A percentile compares a stretch with the other conserved stretches of the same genome.
phyloP scores from a whole-genome alignment of 2,797 vertebrate species.

The Macroramphosus scolopax region DNA sequence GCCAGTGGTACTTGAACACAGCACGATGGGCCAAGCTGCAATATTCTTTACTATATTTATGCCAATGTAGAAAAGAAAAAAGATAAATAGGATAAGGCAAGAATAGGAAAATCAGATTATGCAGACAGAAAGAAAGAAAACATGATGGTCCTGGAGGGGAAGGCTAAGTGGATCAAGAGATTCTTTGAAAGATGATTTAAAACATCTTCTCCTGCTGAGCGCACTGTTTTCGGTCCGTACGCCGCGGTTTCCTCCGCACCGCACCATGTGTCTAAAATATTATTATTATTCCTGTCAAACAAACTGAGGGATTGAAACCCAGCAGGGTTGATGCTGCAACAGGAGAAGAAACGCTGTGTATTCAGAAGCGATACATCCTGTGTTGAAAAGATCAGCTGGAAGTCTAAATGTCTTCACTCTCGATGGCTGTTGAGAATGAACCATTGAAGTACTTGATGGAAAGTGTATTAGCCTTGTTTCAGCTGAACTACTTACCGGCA shows the following conservation, averaged over 20 bases:
- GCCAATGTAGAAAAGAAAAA: constrained; percentile 2
- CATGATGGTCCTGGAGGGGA: constrained; percentile 12
- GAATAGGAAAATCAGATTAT: neutral
- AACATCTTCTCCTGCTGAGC: constrained; percentile 25
- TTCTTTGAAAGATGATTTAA: constrained; percentile 33
- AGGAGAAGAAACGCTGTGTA: constrained; percentile 8
- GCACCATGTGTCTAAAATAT: constrained; percentile 35
- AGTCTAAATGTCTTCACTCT: no score
- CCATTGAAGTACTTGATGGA: no score
- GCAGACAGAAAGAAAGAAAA: constrained; percentile 16
- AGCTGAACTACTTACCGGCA: no score
- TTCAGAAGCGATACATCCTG: neutral
- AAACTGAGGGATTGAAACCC: constrained; percentile 17
- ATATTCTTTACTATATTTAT: constrained; percentile 4
- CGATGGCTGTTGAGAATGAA: no score
- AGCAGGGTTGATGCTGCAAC: constrained; percentile 9
- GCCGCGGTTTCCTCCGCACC: constrained; percentile 28
- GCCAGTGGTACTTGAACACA: constrained; percentile 8
- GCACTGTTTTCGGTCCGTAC: constrained; percentile 30
- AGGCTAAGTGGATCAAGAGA: constrained; percentile 12
- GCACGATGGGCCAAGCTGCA: neutral
- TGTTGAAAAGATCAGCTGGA: constrained; percentile 7
- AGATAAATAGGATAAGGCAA: constrained; percentile 3
- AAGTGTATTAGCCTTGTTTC: no score
- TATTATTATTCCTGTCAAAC: constrained; percentile 24